Base-by-base conservation (phyloP, 2,113 vertebrate species). In the Zeus faber region DNA sequence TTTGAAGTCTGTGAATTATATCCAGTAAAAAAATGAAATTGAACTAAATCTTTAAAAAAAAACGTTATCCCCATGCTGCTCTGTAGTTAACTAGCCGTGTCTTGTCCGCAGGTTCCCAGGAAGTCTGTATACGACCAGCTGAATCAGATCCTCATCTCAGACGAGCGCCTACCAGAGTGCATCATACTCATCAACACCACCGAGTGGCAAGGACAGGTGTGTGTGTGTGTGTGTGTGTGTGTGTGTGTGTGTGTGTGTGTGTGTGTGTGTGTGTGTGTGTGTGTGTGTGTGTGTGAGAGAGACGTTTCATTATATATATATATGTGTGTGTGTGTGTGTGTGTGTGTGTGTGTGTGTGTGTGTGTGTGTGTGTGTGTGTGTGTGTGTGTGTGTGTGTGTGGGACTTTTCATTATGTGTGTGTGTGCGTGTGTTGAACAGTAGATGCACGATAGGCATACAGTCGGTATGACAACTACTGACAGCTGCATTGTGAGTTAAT, bases 51-150 rank as follows among this genome's bases (percentile, higher is more conserved):
- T n/a, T n/a, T n/a, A n/a, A n/a, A n/a, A n/a, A n/a, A n/a, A n/a
- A n/a, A n/a, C n/a, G n/a, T n/a, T n/a, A n/a, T n/a, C 2, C 39
- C n/a, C 51, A 4, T 22, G 18, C 27, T 20, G 47, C 40, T 33
- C 40, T 24, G 7, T 29, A 6, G 44, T 23, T 13, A 50, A 20
- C 65, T 47, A 52, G 21, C 27, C 6, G 26, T 56, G 16, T 3
- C 67, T 49, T 39, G 24, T 55, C 49, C 49, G 33, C 16, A 91
- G 90, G 87, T 89, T 49, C 89, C 89, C 10, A 81, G 90, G 52
- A 91, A 91, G 60, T 89, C 89, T 11, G 89, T 91, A 29, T 91
- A 91, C 6, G 90, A 91, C 72, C 90, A 91, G 73, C 77, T 91
- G 57, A 91, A 91, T 77, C 88, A 90, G 76, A 90, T 91, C 79